Evolutionary conservation across 2,888 invertebrate genomes (phyloP).

Genomic region (Ectemnius cavifrons): DNA sequence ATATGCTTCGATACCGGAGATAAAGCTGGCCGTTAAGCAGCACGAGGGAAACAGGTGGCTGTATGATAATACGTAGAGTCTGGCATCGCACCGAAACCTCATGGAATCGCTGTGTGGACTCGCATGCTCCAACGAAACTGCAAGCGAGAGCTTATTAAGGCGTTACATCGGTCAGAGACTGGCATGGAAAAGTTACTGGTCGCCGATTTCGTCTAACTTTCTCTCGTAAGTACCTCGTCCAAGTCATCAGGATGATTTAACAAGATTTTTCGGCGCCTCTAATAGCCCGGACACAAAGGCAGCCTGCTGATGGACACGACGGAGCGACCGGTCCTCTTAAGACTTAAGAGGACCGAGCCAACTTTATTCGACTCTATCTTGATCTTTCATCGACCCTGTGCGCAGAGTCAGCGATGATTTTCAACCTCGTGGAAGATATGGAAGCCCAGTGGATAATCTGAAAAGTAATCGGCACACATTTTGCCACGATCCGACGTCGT

Average conservation of each 20-base stretch:
- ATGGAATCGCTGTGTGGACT: neutral
- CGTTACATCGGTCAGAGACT: neutral
- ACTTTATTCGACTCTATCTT: neutral
- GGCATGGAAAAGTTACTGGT: neutral
- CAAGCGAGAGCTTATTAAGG: neutral
- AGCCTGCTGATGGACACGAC: neutral
- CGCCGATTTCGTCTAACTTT: neutral
- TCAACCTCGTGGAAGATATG: neutral
- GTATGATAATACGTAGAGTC: neutral
- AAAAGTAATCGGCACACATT: neutral
- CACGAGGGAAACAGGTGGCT: constrained; percentile 7
- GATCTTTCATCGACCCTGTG: neutral
- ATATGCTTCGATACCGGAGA: neutral
- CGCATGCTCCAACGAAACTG: constrained; percentile 5
- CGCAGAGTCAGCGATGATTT: neutral
- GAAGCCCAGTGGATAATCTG: neutral
- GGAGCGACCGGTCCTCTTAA: neutral
- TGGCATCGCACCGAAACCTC: neutral
- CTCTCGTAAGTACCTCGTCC: neutral
- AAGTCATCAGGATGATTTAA: neutral
- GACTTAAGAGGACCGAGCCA: neutral
- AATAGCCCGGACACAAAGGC: neutral
- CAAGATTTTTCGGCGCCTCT: neutral
- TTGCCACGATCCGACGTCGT: neutral
- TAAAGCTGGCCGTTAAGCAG: neutral